phyloP scores from a whole-genome alignment of 2,113 vertebrate genomes.

The Pterocles burchelli region DNA sequence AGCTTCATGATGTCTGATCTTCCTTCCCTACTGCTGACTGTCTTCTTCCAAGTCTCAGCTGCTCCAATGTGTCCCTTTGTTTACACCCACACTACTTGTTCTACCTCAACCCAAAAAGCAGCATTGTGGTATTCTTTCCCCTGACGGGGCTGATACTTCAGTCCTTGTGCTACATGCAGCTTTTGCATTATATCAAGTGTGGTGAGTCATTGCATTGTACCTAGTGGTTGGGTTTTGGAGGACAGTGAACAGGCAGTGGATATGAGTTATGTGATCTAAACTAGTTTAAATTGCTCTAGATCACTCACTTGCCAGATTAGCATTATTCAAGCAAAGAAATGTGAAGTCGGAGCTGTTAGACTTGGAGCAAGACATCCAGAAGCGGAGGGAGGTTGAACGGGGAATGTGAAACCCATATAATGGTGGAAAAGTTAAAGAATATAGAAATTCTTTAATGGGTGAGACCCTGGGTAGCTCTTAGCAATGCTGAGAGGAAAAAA shows the following conservation, averaged over 20 bases:
- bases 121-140: neutral
- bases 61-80: neutral
- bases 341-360: neutral
- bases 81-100: neutral
- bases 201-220: neutral
- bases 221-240: neutral
- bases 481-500: neutral
- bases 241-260: neutral
- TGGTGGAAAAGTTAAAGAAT: neutral
- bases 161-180: neutral
- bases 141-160: neutral
- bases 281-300: neutral
- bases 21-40: neutral
- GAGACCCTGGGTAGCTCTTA: neutral
- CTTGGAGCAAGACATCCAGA: neutral
- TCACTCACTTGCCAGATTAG: neutral
- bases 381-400: neutral
- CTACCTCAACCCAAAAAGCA: neutral
- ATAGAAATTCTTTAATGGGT: neutral
- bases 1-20: neutral
- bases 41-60: slow-evolving; percentile 9
- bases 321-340: neutral
- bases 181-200: neutral
- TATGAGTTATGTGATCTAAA: neutral
- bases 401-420: neutral